phyloP scores from a whole-genome alignment of 1,140 invertebrate species.

The Chironomus tepperi region DNA sequence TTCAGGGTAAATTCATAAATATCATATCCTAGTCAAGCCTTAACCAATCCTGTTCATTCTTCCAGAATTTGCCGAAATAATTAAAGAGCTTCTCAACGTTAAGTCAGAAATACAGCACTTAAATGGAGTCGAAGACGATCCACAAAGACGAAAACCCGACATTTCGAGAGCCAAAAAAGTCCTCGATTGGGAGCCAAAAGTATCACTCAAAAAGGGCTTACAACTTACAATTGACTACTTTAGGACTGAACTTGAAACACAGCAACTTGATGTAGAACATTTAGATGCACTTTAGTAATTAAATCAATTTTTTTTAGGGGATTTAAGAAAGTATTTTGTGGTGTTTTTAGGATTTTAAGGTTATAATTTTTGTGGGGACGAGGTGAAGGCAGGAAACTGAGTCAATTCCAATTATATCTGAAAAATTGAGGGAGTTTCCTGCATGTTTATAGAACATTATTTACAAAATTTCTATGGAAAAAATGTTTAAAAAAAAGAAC shows the following conservation, averaged over 20 bases:
- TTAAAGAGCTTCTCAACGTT: slow-evolving; percentile 77
- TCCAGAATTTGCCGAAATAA: slow-evolving; percentile 88
- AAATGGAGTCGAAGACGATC: slow-evolving; percentile 88
- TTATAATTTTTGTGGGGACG: no score
- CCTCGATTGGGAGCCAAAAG: slow-evolving; percentile 91
- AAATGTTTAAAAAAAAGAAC: no score
- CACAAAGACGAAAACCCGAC: slow-evolving; percentile 85
- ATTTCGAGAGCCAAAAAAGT: slow-evolving; percentile 79
- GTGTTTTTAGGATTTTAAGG: no score
- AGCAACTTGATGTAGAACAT: background rate
- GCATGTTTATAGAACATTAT: no score
- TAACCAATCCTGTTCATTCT: slow-evolving; percentile 27
- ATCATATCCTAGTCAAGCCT: background rate
- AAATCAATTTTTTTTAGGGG: no score
- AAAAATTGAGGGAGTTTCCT: no score
- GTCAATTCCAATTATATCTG: no score
- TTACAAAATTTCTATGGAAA: no score
- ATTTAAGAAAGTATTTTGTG: no score
- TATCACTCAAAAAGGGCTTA: slow-evolving; percentile 70
- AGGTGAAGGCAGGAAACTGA: no score
- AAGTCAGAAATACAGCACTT: slow-evolving; percentile 74
- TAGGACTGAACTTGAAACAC: slow-evolving; percentile 67
- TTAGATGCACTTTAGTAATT: no score
- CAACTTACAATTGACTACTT: slow-evolving; percentile 89
- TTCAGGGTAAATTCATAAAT: slow-evolving; percentile 56